Base-by-base conservation (phyloP, 2,888 invertebrate species). In the Pandemis cinnamomeana region DNA sequence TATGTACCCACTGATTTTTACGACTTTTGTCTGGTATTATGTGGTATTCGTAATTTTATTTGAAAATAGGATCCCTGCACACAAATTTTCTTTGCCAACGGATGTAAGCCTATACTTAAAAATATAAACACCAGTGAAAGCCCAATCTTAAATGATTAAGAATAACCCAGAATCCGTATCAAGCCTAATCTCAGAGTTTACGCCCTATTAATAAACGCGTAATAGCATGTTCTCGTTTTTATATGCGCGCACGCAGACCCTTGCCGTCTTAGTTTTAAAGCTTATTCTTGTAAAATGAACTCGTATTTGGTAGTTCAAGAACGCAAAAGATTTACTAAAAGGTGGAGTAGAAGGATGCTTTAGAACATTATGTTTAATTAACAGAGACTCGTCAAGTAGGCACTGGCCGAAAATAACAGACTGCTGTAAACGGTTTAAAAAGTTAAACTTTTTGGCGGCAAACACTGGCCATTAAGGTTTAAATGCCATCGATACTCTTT, bases 171-270 rank as follows among this genome's bases (percentile, higher is more conserved):
- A 66, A 69, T 75, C 58, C 51, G 67, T 72, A 77, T 78, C 76
- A 78, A 77, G 76, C 73, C 86, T 85, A 86, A 86, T 85, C 84
- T 85, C 79, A 75, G 80, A 83, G 87, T 89, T 87, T 87, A 89
- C 89, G 89, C 89, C 89, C 90, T 87, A 90, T 91, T 91, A 90
- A 91, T 90, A 91, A 90, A 86, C 81, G 80, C 77, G 79, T 87
- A 83, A 86, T 88, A 82, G 85, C 60, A 53, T 67, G 60, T 44
- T 67, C 8, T 60, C 70, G 72, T 67, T 75, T 80, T 78, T 41
- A 10, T 27, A 67, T 36, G 44, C 46, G 10, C 10, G 7, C 10
- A 4, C 11, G n/a, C n/a, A 27, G n/a, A 58, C 15, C 55, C 36
- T 63, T 68, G 20, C 5, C 5, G 7, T 48, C 20, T 20, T 7